Evolutionary conservation across 1,140 invertebrate species (phyloP).

Genomic region (Chionoecetes opilio): DNA sequence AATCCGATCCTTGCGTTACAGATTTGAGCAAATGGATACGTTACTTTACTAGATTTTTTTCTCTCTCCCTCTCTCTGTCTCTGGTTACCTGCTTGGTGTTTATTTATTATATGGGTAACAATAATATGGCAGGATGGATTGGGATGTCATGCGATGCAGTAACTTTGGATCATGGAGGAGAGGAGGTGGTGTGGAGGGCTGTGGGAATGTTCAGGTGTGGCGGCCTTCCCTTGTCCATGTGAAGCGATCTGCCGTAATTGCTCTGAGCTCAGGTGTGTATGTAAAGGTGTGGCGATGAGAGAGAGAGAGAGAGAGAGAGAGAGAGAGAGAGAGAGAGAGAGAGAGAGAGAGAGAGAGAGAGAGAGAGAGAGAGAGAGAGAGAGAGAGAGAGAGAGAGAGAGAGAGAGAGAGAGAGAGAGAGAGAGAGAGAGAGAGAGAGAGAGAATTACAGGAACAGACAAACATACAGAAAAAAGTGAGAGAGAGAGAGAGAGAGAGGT

Average conservation of each 20-base stretch:
- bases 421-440: neutral
- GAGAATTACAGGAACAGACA: too few relatives aligned
- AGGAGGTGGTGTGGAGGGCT: neutral
- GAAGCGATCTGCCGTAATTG: constrained; percentile 13
- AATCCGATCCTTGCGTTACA: too few relatives aligned
- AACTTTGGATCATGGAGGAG: neutral
- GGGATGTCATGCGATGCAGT: neutral
- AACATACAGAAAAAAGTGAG: neutral
- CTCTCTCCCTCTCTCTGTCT: neutral
- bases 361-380: neutral
- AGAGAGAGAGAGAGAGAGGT: constrained; percentile 1
- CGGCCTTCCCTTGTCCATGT: neutral
- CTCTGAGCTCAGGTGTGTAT: neutral
- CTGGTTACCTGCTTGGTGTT: neutral
- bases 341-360: neutral
- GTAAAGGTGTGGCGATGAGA: too few relatives aligned
- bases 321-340: constrained; percentile 22
- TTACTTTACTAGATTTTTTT: neutral
- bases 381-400: neutral
- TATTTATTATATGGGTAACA: neutral
- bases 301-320: neutral
- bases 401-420: neutral
- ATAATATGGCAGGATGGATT: neutral
- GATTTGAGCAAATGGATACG: too few relatives aligned
- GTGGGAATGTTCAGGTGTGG: neutral